phyloP scores from a whole-genome alignment of 2,888 invertebrate species.

The Electrophaes corylata region DNA sequence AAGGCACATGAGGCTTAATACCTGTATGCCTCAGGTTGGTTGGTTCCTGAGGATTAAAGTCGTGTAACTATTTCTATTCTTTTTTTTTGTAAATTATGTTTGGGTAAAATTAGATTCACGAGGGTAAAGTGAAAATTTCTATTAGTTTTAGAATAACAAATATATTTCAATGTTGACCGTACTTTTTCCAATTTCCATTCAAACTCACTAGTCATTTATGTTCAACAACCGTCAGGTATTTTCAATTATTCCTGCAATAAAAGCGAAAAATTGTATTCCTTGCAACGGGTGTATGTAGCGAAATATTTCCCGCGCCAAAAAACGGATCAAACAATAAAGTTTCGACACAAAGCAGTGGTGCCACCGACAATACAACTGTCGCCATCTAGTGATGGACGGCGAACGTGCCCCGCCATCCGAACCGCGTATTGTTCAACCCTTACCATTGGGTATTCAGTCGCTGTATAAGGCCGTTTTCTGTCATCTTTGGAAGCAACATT shows the following conservation, averaged over 20 bases:
- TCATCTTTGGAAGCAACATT: no score
- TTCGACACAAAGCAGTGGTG: constrained; percentile 10
- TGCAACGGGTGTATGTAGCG: not conserved
- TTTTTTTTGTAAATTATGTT: no score
- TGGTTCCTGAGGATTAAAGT: no score
- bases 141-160: no score
- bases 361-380: constrained; percentile 20
- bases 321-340: constrained; percentile 30
- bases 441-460: not conserved
- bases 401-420: constrained; percentile 8
- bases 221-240: not conserved
- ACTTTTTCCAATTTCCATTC: not conserved
- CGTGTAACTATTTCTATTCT: no score
- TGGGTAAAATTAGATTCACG: no score
- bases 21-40: no score
- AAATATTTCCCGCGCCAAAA: constrained; percentile 14
- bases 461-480: no score
- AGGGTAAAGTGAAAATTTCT: no score
- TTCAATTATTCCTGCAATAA: constrained; percentile 5
- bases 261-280: constrained; percentile 4
- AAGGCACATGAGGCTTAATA: no score
- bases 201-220: not conserved
- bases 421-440: not conserved
- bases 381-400: constrained; percentile 24
- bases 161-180: not conserved